Evolutionary conservation across 2,797 vertebrate genomes (phyloP), one percentile per base, ranked within the genome.

Genomic region (Chelonia mydas): DNA sequence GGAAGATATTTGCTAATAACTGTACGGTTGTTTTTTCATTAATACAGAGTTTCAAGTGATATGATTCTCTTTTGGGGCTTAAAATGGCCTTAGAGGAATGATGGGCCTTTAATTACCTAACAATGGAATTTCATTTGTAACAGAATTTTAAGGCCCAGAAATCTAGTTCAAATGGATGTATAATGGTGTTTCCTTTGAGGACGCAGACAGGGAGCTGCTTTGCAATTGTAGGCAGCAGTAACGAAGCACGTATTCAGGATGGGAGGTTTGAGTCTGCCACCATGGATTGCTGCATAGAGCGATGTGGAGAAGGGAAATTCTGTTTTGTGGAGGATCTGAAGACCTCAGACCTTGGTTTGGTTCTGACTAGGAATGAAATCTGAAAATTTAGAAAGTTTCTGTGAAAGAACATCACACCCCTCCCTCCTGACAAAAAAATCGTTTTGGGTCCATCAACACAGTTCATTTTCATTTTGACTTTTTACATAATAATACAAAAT

Each of bases 201-300:
- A 33, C 81, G 27, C 81, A 33, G 41, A 17, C 33, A 53, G 57
- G 19, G n/a, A 84, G 51, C 19, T 83, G 31, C 5, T 31, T 33
- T 80, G 47, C 51, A 78, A 27, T 65, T 28, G 11, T 5, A 2
- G 2, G 57, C 78, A 31, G 7, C 11, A 33, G 53, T 31, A 89
- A 23, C 27, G 61, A 47, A 78, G 33, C 0, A 1, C 8, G 49
- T 1, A 5, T 11, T 13, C 81, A 0, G 0, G 17, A 15, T 33
- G 19, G 6, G 59, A 4, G 23, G 17, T 45, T 74, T 68, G 3
- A 1, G 9, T 7, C 59, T 84, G 16, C 45, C n/a, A 31, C 3
- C 1, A 53, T 57, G 15, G 12, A 50, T 49, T 16, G 50, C 1
- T 0, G 3, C 1, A 8, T 5, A 1, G 0, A 49, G 79, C 83